These are phyloP conservation scores for Aphodius sticticus DNA, from an alignment of 2,888 invertebrate genomes.

Conservation along the genomic window DNA sequence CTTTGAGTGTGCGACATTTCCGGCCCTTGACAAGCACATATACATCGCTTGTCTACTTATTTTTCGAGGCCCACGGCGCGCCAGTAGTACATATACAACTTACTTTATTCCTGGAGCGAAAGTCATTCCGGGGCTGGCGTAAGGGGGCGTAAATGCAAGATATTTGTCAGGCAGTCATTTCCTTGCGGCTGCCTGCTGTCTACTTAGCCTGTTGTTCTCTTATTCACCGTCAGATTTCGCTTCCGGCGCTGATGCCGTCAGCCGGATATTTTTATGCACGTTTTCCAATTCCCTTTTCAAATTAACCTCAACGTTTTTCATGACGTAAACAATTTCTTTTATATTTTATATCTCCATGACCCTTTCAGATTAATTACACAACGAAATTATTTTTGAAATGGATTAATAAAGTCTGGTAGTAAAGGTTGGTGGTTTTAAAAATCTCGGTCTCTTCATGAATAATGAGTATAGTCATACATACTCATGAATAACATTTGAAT, in stretches of 20 bases:
- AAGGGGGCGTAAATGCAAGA: slow-evolving; percentile 10
- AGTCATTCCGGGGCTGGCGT: neutral
- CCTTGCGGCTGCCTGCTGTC: slow-evolving; percentile 7
- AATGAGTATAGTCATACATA: no score
- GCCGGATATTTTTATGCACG: neutral
- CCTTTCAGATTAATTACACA: no score
- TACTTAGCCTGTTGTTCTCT: slow-evolving; percentile 8
- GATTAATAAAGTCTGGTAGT: no score
- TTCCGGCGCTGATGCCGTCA: neutral
- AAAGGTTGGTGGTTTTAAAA: no score
- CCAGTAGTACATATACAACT: slow-evolving; percentile 41
- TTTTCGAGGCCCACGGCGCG: slow-evolving; percentile 35
- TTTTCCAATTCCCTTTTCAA: neutral
- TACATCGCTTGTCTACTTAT: slow-evolving; percentile 49
- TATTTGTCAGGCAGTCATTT: slow-evolving; percentile 20
- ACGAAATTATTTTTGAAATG: no score
- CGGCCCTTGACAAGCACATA: slow-evolving; percentile 48
- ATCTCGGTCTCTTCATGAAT: no score
- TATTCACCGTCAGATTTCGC: neutral
- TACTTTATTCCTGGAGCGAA: slow-evolving; percentile 12
- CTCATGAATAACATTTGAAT: no score
- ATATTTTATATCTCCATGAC: no score
- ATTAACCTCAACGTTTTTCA: neutral
- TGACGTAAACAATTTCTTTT: neutral
- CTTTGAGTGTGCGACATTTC: slow-evolving; percentile 44